Evolutionary conservation across 2,888 invertebrate genomes (phyloP).

Genomic region (Lymantria dispar): DNA sequence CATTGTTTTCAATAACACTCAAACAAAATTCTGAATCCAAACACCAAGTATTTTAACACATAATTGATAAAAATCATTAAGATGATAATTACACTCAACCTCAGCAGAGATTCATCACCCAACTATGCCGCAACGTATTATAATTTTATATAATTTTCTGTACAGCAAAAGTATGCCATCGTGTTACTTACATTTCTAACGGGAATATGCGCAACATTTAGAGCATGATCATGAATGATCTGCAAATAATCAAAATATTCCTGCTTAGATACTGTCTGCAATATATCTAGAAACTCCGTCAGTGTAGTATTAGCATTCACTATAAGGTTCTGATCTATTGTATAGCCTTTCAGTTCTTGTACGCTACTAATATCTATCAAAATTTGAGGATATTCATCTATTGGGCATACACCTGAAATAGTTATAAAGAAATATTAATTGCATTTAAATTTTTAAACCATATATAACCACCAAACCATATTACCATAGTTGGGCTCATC

Average conservation of each 20-base stretch:
- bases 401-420: slow-evolving; percentile 62
- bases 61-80: too few species aligned
- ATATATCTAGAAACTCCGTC: slow-evolving; percentile 72
- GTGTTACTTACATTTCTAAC: slow-evolving; percentile 84
- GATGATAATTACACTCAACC: too few species aligned
- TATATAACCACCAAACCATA: too few species aligned
- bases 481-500: too few species aligned
- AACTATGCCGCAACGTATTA: too few species aligned
- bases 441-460: too few species aligned
- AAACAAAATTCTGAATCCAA: too few species aligned
- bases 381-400: slow-evolving; percentile 53
- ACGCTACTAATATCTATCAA: slow-evolving; percentile 85
- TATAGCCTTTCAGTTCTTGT: slow-evolving; percentile 73
- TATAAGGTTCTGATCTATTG: slow-evolving; percentile 58
- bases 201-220: slow-evolving; percentile 85
- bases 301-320: slow-evolving; percentile 82
- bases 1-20: too few species aligned
- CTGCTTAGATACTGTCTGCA: slow-evolving; percentile 41
- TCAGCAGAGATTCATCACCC: too few species aligned
- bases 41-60: too few species aligned
- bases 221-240: slow-evolving; percentile 83
- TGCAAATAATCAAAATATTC: slow-evolving; percentile 81
- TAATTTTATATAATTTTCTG: not conserved
- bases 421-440: not conserved
- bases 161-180: not conserved